Conservation (phyloP, 1,140 invertebrate genomes). For the Sesamia nonagrioides region DNA sequence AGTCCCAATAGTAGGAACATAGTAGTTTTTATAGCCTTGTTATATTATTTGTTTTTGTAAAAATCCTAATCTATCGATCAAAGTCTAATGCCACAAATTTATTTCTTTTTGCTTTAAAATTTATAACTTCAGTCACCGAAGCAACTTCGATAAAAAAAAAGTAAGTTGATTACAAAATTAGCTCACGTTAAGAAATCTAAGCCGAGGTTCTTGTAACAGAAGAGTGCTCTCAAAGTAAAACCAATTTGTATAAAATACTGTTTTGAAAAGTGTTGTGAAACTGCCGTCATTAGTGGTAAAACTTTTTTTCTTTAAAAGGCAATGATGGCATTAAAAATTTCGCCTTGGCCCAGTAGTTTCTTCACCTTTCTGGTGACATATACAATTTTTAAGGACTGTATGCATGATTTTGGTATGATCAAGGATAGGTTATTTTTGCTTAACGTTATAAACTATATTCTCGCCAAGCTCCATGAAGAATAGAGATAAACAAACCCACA, state of each 20-base stretch:
- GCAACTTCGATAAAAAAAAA: background rate
- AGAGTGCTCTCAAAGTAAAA: conserved; percentile 8
- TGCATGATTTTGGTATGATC: background rate
- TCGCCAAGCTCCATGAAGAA: too few relatives aligned
- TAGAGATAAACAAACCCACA: too few relatives aligned
- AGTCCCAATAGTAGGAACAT: too few relatives aligned
- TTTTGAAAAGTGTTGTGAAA: conserved; percentile 15
- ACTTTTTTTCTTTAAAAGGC: background rate
- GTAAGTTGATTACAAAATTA: background rate
- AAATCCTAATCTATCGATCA: too few relatives aligned
- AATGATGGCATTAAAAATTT: conserved; percentile 3
- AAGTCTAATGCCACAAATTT: too few relatives aligned
- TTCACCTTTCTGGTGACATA: background rate
- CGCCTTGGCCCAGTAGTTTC: background rate
- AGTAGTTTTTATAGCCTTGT: too few relatives aligned
- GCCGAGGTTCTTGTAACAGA: conserved; percentile 11
- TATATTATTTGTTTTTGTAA: too few relatives aligned
- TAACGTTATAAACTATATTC: too few relatives aligned
- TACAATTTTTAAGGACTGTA: background rate
- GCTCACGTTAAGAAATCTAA: background rate
- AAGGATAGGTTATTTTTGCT: background rate
- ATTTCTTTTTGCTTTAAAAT: too few relatives aligned
- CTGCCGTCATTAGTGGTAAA: background rate
- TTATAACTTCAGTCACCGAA: background rate
- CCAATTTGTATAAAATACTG: conserved; percentile 15